phyloP scores from a whole-genome alignment of 2,113 vertebrate species.

The Mastomys coucha region DNA sequence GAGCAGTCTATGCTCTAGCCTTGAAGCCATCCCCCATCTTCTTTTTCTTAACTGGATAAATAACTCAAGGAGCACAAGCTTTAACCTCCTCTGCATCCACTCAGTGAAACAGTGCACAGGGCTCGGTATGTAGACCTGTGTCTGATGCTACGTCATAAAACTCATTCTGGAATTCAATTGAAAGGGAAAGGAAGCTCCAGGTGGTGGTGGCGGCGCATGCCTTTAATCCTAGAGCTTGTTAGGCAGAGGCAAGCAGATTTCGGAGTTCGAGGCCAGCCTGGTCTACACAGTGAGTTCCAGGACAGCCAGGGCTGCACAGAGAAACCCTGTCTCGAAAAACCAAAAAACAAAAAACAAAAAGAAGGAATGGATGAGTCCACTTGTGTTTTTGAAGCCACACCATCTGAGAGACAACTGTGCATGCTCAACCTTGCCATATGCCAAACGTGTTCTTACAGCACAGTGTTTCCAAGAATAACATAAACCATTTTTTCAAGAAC shows the following conservation, averaged over 20 bases:
- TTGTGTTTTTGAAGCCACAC: slow-evolving; percentile 69
- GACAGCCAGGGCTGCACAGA: too few species aligned
- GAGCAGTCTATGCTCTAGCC: too few species aligned
- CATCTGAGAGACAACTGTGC: slow-evolving; percentile 66
- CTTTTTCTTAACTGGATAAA: background rate
- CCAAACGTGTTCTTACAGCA: slow-evolving; percentile 69
- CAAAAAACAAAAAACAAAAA: too few species aligned
- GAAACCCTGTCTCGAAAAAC: too few species aligned
- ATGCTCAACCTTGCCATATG: slow-evolving; percentile 57
- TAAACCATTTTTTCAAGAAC: slow-evolving; percentile 67
- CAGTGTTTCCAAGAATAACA: slow-evolving; percentile 67
- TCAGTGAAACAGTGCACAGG: slow-evolving; percentile 39
- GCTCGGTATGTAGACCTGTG: slow-evolving; percentile 50
- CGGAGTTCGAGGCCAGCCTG: too few species aligned
- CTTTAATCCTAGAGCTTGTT: too few species aligned
- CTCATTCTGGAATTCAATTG: slow-evolving; percentile 61
- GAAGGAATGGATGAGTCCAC: slow-evolving; percentile 51
- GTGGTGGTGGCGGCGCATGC: too few species aligned
- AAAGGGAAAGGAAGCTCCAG: slow-evolving; percentile 46
- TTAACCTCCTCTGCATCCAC: background rate
- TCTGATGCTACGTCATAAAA: background rate
- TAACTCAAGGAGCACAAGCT: background rate
- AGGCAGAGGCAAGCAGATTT: too few species aligned
- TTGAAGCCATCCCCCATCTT: background rate
- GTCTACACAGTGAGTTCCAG: too few species aligned